Percentiles rank a stretch among this genome's conserved stretches.
These are phyloP conservation scores for Scaptomyza flava DNA, from an alignment of 2,888 invertebrate species.

Conservation along the genomic window DNA sequence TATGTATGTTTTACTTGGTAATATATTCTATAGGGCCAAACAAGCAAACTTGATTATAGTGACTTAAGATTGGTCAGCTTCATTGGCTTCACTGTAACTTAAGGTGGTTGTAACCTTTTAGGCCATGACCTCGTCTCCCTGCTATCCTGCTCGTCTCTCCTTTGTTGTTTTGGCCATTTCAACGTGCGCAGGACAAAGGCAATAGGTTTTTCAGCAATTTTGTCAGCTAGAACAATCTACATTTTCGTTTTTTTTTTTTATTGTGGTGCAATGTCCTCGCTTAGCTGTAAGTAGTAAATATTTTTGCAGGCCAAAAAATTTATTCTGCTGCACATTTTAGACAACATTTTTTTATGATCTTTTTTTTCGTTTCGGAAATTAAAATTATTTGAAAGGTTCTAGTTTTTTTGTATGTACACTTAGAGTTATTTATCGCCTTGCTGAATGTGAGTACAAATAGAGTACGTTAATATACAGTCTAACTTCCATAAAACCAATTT, in stretches of 20 bases:
- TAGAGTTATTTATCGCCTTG: conserved; percentile 47
- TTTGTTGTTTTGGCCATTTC: conserved; percentile 23
- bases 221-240: conserved; percentile 36
- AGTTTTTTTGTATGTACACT: conserved; percentile 42
- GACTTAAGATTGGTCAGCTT: background rate
- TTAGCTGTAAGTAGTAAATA: conserved; percentile 57
- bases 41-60: background rate
- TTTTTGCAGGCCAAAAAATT: conserved; percentile 53
- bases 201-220: conserved; percentile 38
- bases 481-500: too few species aligned
- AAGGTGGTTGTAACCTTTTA: background rate
- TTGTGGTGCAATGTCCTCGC: conserved; percentile 30
- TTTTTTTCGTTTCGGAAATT: conserved; percentile 45
- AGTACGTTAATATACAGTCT: too few species aligned
- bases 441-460: conserved; percentile 8
- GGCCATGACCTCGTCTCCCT: conserved; percentile 9
- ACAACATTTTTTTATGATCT: conserved; percentile 26
- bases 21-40: conserved; percentile 4
- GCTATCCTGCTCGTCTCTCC: conserved; percentile 23
- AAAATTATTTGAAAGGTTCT: conserved; percentile 75
- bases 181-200: conserved; percentile 61
- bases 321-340: conserved; percentile 60
- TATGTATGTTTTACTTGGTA: conserved; percentile 13
- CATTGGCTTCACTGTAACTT: conserved; percentile 27
- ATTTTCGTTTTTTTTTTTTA: conserved; percentile 18